Evolutionary conservation across 2,113 vertebrate species (phyloP).

Genomic region (Rhinichthys klamathensis): DNA sequence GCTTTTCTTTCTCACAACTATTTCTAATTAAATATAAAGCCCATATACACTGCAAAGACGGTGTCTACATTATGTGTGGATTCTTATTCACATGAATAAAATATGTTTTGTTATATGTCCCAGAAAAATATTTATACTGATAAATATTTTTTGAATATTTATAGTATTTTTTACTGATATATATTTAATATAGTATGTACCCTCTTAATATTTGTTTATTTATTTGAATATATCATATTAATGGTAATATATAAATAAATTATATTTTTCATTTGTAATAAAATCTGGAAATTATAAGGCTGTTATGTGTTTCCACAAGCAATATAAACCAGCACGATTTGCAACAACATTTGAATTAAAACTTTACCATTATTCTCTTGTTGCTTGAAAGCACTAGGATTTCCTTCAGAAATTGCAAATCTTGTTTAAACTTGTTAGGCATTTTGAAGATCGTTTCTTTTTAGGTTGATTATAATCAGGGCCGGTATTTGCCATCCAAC

Average conservation of each 20-base stretch:
- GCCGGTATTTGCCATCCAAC: too few relatives aligned
- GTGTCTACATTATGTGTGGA: not conserved
- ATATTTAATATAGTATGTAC: not conserved
- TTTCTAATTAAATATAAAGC: not conserved
- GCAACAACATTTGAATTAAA: not conserved
- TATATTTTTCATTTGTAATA: not conserved
- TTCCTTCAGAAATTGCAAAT: not conserved
- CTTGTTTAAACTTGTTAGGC: not conserved
- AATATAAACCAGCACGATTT: not conserved
- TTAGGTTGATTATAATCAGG: not conserved
- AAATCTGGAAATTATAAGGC: not conserved
- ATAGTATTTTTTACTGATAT: not conserved
- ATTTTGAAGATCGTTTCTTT: not conserved
- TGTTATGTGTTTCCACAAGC: not conserved
- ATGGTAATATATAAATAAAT: not conserved
- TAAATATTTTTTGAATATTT: not conserved
- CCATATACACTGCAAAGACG: not conserved
- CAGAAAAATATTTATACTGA: not conserved
- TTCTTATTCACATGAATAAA: not conserved
- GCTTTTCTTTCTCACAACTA: not conserved
- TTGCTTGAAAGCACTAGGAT: not conserved
- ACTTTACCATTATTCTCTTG: too few relatives aligned
- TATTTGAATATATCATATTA: not conserved
- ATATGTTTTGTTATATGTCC: not conserved
- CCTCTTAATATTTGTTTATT: not conserved